These are phyloP conservation scores for Podarcis raffonei DNA, from an alignment of 2,113 vertebrate genomes.

Conservation along the genomic window DNA sequence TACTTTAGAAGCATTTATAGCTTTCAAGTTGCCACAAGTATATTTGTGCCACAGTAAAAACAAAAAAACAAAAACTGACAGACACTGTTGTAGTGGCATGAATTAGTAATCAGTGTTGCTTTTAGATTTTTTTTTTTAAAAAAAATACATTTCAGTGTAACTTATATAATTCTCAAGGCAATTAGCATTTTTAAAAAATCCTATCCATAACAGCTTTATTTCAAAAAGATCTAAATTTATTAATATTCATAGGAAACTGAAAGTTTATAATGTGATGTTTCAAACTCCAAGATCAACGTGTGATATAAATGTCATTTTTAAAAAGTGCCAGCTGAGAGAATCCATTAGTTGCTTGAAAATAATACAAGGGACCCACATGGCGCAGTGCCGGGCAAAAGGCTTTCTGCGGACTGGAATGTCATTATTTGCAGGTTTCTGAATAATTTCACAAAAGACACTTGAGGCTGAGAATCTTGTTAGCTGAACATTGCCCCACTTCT, in stretches of 20 bases:
- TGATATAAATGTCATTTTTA: slow-evolving; percentile 53
- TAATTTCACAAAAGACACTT: slow-evolving; percentile 62
- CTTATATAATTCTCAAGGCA: slow-evolving; percentile 43
- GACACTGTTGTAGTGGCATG: slow-evolving; percentile 49
- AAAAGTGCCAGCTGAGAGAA: slow-evolving; percentile 66
- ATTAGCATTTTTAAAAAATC: slow-evolving; percentile 53
- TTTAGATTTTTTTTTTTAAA: slow-evolving; percentile 13
- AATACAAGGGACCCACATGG: slow-evolving; percentile 48
- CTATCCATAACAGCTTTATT: not conserved
- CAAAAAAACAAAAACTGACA: slow-evolving; percentile 25
- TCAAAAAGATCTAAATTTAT: slow-evolving; percentile 25
- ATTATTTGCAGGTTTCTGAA: slow-evolving; percentile 61
- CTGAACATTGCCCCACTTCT: slow-evolving; percentile 44
- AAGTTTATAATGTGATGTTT: slow-evolving; percentile 65
- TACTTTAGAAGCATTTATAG: not conserved
- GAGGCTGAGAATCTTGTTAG: slow-evolving; percentile 63
- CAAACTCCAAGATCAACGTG: slow-evolving; percentile 67
- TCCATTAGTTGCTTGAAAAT: slow-evolving; percentile 61
- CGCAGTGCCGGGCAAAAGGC: slow-evolving; percentile 36
- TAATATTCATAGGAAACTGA: slow-evolving; percentile 67
- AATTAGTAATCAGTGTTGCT: slow-evolving; percentile 39
- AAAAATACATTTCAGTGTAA: slow-evolving; percentile 38
- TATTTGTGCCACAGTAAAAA: slow-evolving; percentile 50
- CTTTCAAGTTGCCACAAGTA: not conserved
- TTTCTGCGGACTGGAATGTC: slow-evolving; percentile 58